Conservation (phyloP, 2,113 vertebrate species). For the Cynoglossus semilaevis region DNA sequence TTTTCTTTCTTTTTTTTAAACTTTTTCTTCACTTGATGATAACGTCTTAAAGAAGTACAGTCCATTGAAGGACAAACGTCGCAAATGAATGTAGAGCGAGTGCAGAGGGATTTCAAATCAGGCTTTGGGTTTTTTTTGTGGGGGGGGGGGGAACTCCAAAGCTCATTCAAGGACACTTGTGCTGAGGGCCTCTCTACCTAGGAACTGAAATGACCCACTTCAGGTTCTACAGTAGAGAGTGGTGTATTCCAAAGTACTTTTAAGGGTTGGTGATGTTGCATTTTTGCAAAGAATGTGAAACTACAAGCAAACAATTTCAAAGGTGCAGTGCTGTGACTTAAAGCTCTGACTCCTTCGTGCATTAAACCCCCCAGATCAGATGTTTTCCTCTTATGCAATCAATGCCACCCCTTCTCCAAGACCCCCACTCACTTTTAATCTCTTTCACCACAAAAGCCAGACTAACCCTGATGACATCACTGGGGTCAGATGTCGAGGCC, state of each 20-base stretch:
- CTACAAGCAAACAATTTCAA: neutral
- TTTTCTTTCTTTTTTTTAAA: neutral
- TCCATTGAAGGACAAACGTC: too few species aligned
- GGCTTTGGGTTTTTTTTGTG: conserved; percentile 1
- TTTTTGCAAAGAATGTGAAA: neutral
- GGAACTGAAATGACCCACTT: conserved; percentile 3
- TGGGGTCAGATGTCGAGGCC: neutral
- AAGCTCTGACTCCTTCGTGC: neutral
- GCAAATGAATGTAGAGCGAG: conserved; percentile 1
- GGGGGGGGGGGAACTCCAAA: conserved; percentile 12
- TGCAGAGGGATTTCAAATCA: too few species aligned
- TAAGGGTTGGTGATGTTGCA: neutral
- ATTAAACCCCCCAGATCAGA: neutral
- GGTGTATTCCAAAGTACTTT: too few species aligned
- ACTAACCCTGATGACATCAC: neutral
- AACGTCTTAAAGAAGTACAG: too few species aligned
- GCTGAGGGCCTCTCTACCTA: conserved; percentile 4
- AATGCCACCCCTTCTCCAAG: neutral
- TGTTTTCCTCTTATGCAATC: neutral
- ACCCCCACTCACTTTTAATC: neutral
- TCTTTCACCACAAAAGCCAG: neutral
- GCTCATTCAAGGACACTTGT: conserved; percentile 33
- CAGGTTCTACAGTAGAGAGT: neutral
- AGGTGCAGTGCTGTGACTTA: neutral
- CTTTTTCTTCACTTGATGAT: neutral